Evolutionary conservation across 2,113 vertebrate genomes (phyloP).

Genomic region (Egretta garzetta): DNA sequence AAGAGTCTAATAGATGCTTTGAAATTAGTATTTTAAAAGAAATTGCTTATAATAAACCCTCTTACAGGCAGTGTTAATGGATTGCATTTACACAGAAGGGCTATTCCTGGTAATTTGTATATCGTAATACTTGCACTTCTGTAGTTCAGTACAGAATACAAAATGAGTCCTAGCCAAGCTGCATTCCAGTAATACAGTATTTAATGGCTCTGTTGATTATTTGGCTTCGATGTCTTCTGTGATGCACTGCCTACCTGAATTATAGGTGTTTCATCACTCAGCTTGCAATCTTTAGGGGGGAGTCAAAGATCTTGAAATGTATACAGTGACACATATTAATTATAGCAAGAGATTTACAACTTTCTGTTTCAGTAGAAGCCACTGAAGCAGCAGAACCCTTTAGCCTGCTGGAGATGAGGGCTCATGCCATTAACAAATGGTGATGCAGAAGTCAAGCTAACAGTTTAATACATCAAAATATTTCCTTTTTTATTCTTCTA

Average conservation of each 20-base stretch:
- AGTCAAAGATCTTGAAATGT: neutral
- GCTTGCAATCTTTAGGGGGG: neutral
- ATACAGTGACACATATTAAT: neutral
- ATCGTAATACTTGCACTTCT: neutral
- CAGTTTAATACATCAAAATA: neutral
- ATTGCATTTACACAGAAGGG: neutral
- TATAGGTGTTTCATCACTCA: neutral
- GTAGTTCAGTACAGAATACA: neutral
- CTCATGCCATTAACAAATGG: neutral
- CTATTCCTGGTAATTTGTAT: neutral
- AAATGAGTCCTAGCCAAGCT: neutral
- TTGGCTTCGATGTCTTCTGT: neutral
- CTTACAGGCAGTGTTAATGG: neutral
- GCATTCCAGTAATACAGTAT: neutral
- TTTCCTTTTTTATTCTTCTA: neutral
- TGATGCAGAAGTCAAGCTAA: neutral
- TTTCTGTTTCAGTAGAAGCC: neutral
- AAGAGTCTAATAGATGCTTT: conserved; percentile 8
- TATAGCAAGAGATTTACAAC: neutral
- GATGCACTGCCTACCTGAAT: neutral
- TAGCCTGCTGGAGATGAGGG: neutral
- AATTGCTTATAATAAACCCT: neutral
- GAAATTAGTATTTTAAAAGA: conserved; percentile 31
- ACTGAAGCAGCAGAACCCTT: neutral
- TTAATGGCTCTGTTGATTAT: neutral